phyloP scores from a whole-genome alignment of 2,797 vertebrate genomes.

The Danio albolineatus region DNA sequence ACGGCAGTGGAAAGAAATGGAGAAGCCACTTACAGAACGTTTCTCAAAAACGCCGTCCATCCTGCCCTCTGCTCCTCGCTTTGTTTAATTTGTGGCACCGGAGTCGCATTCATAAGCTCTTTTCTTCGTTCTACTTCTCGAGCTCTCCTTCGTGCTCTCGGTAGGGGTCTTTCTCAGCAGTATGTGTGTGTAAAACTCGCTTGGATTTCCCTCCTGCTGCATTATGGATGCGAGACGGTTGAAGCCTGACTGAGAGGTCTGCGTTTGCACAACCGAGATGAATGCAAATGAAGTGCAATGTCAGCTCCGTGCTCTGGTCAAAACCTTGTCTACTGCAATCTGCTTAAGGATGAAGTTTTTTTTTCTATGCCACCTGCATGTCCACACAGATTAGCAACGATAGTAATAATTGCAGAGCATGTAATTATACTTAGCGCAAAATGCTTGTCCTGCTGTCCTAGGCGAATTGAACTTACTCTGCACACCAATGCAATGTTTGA shows the following conservation, averaged over 20 bases:
- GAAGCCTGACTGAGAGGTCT: constrained; percentile 1
- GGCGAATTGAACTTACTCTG: too few species aligned
- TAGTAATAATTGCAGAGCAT: neutral
- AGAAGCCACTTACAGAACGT: constrained; percentile 35
- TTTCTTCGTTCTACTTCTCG: neutral
- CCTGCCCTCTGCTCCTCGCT: neutral
- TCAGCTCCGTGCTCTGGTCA: constrained; percentile 68
- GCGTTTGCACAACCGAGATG: constrained; percentile 65
- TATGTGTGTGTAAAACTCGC: constrained; percentile 3
- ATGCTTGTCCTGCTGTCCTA: too few species aligned
- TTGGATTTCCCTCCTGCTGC: constrained; percentile 30
- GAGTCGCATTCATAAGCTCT: neutral
- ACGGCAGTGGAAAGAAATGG: constrained; percentile 12
- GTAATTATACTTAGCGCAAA: too few species aligned
- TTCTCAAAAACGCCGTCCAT: constrained; percentile 8
- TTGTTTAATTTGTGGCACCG: constrained; percentile 10
- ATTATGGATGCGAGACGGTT: constrained; percentile 67
- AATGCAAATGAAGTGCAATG: constrained; percentile 66
- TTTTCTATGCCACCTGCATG: neutral
- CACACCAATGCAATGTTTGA: too few species aligned
- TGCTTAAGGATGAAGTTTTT: neutral
- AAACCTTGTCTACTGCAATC: constrained; percentile 67
- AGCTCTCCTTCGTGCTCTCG: neutral
- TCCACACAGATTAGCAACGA: neutral
- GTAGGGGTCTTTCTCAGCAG: constrained; percentile 9